Conservation (phyloP, 2,888 invertebrate genomes). For the Rhamnusium bicolor region DNA sequence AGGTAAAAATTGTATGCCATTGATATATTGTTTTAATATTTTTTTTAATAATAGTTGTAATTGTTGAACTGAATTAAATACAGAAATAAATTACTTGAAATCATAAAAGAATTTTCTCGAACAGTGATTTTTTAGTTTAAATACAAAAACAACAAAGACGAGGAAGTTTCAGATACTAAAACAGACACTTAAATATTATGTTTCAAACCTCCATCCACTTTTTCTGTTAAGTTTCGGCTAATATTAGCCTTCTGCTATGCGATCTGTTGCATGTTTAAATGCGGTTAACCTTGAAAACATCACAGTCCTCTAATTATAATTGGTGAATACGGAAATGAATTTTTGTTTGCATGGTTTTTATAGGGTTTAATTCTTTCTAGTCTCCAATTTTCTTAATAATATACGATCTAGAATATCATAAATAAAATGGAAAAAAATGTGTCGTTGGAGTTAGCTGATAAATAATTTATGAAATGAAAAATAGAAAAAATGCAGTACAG, state of each 20-base stretch:
- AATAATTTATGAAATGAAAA: no score
- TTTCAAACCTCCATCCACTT: conserved; percentile 31
- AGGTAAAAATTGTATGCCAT: no score
- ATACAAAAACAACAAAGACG: not conserved
- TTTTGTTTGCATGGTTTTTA: conserved; percentile 9
- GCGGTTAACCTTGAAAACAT: conserved; percentile 54
- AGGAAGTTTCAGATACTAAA: conserved; percentile 15
- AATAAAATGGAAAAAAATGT: not conserved
- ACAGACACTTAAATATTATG: conserved; percentile 18
- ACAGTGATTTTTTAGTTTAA: not conserved
- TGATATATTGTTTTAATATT: no score
- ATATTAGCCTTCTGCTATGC: conserved; percentile 28
- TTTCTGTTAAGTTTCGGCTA: conserved; percentile 35
- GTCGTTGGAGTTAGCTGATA: no score
- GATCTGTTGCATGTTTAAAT: conserved; percentile 50
- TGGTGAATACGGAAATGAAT: conserved; percentile 28
- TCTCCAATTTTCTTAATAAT: not conserved
- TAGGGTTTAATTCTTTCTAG: not conserved
- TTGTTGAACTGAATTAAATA: no score
- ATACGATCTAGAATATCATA: not conserved
- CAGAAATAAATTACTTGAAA: not conserved
- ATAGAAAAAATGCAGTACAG: no score
- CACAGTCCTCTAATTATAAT: conserved; percentile 40
- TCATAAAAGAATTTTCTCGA: not conserved
- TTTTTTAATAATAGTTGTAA: no score